These are phyloP conservation scores for Girardinus metallicus DNA, from an alignment of 2,797 vertebrate species.

Conservation along the genomic window DNA sequence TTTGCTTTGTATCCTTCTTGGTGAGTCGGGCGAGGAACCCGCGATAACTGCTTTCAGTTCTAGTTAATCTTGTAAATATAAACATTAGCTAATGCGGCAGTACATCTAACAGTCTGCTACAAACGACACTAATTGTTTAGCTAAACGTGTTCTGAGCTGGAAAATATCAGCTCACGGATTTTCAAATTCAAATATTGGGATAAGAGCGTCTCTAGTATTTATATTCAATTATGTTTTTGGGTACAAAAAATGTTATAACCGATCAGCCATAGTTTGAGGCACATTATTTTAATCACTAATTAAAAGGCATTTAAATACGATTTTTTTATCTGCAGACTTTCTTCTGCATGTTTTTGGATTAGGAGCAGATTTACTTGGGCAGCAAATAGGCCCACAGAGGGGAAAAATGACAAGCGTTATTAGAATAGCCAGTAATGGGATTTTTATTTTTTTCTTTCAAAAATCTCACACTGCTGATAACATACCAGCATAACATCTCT, in stretches of 20 bases:
- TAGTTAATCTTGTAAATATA: background rate
- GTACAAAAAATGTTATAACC: no score
- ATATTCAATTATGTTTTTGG: background rate
- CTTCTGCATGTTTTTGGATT: conserved; percentile 42
- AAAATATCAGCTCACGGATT: background rate
- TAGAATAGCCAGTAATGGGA: conserved; percentile 39
- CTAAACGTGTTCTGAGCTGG: background rate
- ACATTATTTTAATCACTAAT: background rate
- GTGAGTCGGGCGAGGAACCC: no score
- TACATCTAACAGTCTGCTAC: background rate
- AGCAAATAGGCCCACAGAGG: conserved; percentile 25
- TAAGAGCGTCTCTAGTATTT: background rate
- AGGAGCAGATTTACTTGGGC: conserved; percentile 38
- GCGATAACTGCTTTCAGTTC: no score
- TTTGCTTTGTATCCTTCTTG: no score
- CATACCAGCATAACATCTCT: conserved; percentile 23
- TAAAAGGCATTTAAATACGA: background rate
- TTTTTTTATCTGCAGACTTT: conserved; percentile 3
- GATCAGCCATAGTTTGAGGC: background rate
- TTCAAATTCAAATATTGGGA: background rate
- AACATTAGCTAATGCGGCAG: background rate
- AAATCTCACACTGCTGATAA: conserved; percentile 23
- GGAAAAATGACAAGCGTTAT: conserved; percentile 17
- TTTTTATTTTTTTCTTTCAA: background rate
- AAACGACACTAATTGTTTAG: background rate